Base-by-base conservation (phyloP, 2,797 vertebrate genomes). In the Clarias fuscus region DNA sequence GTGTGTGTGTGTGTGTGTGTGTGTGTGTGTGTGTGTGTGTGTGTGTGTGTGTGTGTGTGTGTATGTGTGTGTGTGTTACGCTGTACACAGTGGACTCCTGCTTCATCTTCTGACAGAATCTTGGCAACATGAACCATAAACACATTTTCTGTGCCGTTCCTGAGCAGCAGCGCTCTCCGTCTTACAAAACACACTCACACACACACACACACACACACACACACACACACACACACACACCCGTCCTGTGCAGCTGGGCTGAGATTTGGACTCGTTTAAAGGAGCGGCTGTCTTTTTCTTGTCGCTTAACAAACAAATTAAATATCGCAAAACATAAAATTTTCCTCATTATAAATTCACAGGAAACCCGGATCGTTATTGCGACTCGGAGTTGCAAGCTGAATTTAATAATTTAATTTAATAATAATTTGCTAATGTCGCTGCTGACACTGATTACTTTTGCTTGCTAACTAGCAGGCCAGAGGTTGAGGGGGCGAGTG, bases 81-180 rank as follows among this genome's bases (percentile, higher is more conserved):
- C 73, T 76, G 53, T 78, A 61, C 56, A 78, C 7, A 2, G 56
- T 75, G 43, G 22, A 73, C 40, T 71, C 70, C 65, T 87, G 91
- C 93, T 93, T 93, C 92, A 88, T 92, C 92, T 93, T 91, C 92
- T 95, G 95, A 96, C 93, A 94, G 94, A 93, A 94, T 94, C 94
- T 95, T 96, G 95, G 95, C 95, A 95, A 92, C 84, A 4, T 91
- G 91, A 94, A 95, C 95, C 86, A 92, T 94, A 95, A 95, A 95
- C 94, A 95, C 93, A 94, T 95, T 94, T 93, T 81, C 93, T 92
- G 90, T 90, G 93, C 93, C 81, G 62, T 89, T 91, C 82, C 82
- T 67, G 62, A 88, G 89, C 85, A 72, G 22, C 61, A 3, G 27
- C 7, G 24, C 37, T 27, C 33, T 48, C 78, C 78, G 37, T 81